Evolutionary conservation across 2,797 vertebrate genomes (phyloP), one percentile per base, ranked within the genome.

Genomic region (Melanotaenia nigrans): DNA sequence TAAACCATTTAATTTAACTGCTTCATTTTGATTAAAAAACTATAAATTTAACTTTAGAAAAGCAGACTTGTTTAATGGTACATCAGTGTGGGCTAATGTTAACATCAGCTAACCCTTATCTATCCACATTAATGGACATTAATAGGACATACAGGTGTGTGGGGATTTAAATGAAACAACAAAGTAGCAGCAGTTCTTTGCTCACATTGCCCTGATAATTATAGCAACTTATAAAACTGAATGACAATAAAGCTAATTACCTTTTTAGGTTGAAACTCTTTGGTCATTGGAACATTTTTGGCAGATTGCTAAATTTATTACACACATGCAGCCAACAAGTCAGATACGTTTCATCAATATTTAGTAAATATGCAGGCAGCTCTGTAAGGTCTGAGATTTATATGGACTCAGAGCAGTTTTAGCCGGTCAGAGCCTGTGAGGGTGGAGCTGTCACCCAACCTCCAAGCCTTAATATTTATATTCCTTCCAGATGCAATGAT

Each of bases 401-500:
- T 61, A 32, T 35, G 70, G 57, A 71, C 51, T 73, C 74, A 69
- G 59, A 49, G 65, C 75, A 68, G 62, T 61, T 71, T 54, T 18
- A 76, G 24, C 56, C 61, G 49, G 58, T 33, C 36, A 54, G 33
- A 81, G 54, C 68, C 61, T 63, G 28, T 30, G 63, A 71, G 76
- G 77, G 72, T 78, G 83, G 80, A 82, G 77, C 36, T 35, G 61
- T 28, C 25, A 38, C 49, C 61, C 7, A 2, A 59, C 82, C 62
- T 70, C 68, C 63, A 85, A 45, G 60, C 22, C 53, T 65, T 78
- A 87, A 83, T 87, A 73, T 73, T 61, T 89, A 74, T 77, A 86
- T 85, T 73, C 69, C 62, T 83, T 89, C 78, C 90, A 90, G 85
- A 86, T 88, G 86, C 70, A 68, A 68, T 73, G 71, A 81, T 86